Conservation (phyloP, 2,888 invertebrate species). For the Siphlonurus alternatus region DNA sequence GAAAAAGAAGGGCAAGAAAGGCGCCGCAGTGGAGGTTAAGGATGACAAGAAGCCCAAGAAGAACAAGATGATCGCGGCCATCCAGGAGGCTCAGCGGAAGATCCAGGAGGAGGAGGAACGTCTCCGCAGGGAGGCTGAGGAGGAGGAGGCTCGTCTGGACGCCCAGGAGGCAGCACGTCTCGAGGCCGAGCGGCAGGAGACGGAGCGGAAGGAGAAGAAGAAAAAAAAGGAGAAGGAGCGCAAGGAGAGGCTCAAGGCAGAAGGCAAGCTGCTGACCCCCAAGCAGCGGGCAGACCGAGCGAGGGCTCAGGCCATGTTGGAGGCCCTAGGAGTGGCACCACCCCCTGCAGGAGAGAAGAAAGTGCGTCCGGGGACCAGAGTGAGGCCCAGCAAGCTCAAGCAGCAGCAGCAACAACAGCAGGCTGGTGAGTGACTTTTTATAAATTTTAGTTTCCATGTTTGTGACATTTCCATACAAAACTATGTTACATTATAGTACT, state of each 20-base stretch:
- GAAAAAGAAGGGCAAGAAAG: slow-evolving; percentile 20
- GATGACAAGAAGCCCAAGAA: slow-evolving; percentile 45
- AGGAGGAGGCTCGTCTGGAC: slow-evolving; percentile 53
- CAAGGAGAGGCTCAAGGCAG: slow-evolving; percentile 85
- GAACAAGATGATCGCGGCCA: slow-evolving; percentile 72
- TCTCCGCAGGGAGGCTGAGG: slow-evolving; percentile 55
- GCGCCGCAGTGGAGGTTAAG: slow-evolving; percentile 21
- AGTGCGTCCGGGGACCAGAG: slow-evolving; percentile 43
- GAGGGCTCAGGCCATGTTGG: slow-evolving; percentile 74
- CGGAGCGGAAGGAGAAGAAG: slow-evolving; percentile 72
- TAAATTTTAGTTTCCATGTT: no score
- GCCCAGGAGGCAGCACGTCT: slow-evolving; percentile 53
- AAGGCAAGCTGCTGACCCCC: slow-evolving; percentile 83
- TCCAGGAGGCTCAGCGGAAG: slow-evolving; percentile 82
- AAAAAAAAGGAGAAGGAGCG: slow-evolving; percentile 87
- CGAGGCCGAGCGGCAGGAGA: slow-evolving; percentile 62
- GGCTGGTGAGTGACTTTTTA: neutral
- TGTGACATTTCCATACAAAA: no score
- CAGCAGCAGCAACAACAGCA: slow-evolving; percentile 28
- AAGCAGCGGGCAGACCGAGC: slow-evolving; percentile 87
- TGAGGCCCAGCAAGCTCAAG: slow-evolving; percentile 52
- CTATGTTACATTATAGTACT: no score
- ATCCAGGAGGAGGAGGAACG: slow-evolving; percentile 80
- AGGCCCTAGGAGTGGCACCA: slow-evolving; percentile 66
- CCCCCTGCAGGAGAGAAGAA: slow-evolving; percentile 49